phyloP scores from a whole-genome alignment of 2,797 vertebrate species.

The Sebastes hopkinsi region DNA sequence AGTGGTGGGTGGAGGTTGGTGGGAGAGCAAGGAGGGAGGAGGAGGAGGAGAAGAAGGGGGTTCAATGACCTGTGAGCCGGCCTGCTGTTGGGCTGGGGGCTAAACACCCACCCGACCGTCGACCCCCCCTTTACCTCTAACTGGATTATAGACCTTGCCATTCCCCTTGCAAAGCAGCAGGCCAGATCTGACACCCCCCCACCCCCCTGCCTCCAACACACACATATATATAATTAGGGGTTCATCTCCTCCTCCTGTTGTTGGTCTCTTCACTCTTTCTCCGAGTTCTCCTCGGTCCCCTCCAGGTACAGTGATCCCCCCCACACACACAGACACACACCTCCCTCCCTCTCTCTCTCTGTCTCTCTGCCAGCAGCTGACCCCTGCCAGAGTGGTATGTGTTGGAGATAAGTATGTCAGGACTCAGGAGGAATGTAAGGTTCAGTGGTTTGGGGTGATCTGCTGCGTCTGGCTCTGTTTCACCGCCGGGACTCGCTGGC shows the following conservation, averaged over 20 bases:
- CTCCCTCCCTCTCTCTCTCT: background rate
- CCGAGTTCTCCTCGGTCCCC: background rate
- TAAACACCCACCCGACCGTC: conserved; percentile 40
- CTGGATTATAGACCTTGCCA: conserved; percentile 64
- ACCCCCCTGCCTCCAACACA: background rate
- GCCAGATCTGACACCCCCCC: conserved; percentile 6
- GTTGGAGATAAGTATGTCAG: conserved; percentile 72
- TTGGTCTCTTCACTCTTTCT: conserved; percentile 13
- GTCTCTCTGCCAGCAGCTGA: conserved; percentile 57
- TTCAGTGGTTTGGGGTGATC: conserved; percentile 60
- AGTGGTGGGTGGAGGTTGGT: background rate
- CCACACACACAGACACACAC: too few species aligned
- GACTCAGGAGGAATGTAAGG: conserved; percentile 64
- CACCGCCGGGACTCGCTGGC: conserved; percentile 15
- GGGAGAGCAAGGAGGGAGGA: background rate
- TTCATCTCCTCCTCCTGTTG: conserved; percentile 22
- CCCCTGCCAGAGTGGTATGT: conserved; percentile 74
- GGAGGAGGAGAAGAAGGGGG: conserved; percentile 26
- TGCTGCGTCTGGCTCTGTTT: conserved; percentile 50
- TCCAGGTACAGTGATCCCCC: conserved; percentile 32
- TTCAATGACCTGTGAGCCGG: conserved; percentile 73
- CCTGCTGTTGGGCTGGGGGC: conserved; percentile 71
- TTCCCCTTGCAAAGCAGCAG: conserved; percentile 40
- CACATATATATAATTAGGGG: conserved; percentile 17
- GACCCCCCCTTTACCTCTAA: conserved; percentile 46